Evolutionary conservation across 2,113 vertebrate genomes (phyloP).

Genomic region (Cryptoleucopteryx plumbea): DNA sequence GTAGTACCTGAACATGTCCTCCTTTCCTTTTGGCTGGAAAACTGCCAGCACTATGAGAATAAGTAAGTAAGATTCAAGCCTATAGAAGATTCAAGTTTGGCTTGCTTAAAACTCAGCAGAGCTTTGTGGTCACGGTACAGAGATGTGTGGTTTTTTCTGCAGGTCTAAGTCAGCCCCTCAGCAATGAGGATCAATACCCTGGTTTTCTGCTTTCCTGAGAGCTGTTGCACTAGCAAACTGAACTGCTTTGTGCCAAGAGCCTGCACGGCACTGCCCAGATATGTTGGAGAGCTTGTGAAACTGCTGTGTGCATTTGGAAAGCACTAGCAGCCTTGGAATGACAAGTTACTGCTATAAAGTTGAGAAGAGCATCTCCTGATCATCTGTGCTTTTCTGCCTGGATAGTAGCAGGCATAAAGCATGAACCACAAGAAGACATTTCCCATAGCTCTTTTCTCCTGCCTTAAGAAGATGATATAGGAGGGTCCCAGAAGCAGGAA

Average conservation of each 20-base stretch:
- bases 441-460: neutral
- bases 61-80: neutral
- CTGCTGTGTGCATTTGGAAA: neutral
- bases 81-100: neutral
- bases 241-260: neutral
- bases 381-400: neutral
- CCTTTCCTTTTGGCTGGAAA: neutral
- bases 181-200: neutral
- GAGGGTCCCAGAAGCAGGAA: neutral
- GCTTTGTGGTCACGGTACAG: neutral
- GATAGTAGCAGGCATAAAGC: neutral
- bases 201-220: neutral
- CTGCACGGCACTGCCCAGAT: neutral
- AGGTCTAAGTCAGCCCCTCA: neutral
- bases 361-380: neutral
- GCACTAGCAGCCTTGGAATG: neutral
- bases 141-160: neutral
- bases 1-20: neutral
- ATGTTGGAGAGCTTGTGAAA: neutral
- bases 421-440: neutral
- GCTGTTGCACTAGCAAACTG: neutral
- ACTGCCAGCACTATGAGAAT: neutral
- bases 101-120: neutral
- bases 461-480: rapidly evolving
- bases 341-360: neutral